Base-by-base conservation (phyloP, 2,113 vertebrate genomes). In the Heterocephalus glaber region DNA sequence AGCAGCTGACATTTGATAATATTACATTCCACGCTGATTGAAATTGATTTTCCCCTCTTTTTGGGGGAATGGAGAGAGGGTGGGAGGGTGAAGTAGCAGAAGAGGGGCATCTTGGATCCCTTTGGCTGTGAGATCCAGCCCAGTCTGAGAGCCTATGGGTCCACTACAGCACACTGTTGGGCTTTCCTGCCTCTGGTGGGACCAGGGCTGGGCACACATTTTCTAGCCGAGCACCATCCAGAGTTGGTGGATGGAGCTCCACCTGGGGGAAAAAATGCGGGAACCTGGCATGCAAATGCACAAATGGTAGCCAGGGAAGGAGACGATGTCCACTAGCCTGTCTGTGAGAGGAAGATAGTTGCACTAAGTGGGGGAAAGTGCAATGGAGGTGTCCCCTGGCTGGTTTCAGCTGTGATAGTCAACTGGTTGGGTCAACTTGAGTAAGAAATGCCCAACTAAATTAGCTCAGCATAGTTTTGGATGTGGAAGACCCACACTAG, bases 1-100 rank as follows among this genome's bases (percentile, higher is more conserved):
- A 97, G 98, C 98, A 98, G 99, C 99, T 99, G 99, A 99, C 99
- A 99, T 99, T 99, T 99, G 99, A 99, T 99, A 99, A 99, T 99
- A 99, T 99, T 99, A 99, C 99, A 98, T 98, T 99, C 99, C 98
- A 98, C 98, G 99, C 99, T 99, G 99, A 99, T 99, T 99, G 99
- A 99, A 99, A 99, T 99, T 99, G 99, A 99, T 99, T 99, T 98
- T 97, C 96, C 82, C 97, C 96, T 95, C 87, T 97, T 98, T 97
- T 96, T 83, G 98, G 95, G 85, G 94, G 94, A 88, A 79, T 80
- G 84, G 88, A 95, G 92, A 58, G 77, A 93, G 94, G 88, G 84
- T 91, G 54, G 94, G 93, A 93, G 93, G 38, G 98, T 96, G 97
- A 98, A 93, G 97, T 97, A 94, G 96, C 89, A 91, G 96, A 98